Percentiles rank a stretch among this genome's conserved stretches.
phyloP scores from a whole-genome alignment of 2,888 invertebrate genomes.

The Spilarctia lutea region DNA sequence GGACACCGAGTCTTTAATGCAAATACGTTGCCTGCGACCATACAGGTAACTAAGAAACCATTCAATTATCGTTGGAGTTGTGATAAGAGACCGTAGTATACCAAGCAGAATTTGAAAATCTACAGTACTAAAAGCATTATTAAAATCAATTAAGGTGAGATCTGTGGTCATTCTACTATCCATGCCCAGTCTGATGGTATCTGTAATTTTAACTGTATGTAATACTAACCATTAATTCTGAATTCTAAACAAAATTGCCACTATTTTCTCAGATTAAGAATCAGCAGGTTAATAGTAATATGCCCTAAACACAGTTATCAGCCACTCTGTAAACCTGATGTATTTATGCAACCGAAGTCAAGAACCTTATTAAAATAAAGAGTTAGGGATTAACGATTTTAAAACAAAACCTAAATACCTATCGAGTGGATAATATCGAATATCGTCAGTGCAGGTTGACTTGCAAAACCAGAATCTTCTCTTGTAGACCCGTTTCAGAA shows the following conservation, averaged over 20 bases:
- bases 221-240: too few species aligned
- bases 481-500: slow-evolving; percentile 82
- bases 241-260: not conserved
- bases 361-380: slow-evolving; percentile 12
- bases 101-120: too few species aligned
- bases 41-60: too few species aligned
- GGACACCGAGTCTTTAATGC: too few species aligned
- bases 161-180: too few species aligned
- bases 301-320: not conserved
- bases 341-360: not conserved
- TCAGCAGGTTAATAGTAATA: not conserved
- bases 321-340: not conserved
- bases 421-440: slow-evolving; percentile 73
- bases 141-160: too few species aligned
- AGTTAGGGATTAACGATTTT: slow-evolving; percentile 49
- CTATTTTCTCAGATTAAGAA: not conserved
- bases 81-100: too few species aligned
- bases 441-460: slow-evolving; percentile 78
- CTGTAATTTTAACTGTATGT: too few species aligned
- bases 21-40: too few species aligned
- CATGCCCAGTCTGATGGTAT: too few species aligned
- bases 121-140: too few species aligned
- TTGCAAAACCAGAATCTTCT: slow-evolving; percentile 84
- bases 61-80: too few species aligned
- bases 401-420: slow-evolving; percentile 58